These are phyloP conservation scores for Microcebus murinus DNA, from an alignment of 2,113 vertebrate genomes.

Conservation along the genomic window DNA sequence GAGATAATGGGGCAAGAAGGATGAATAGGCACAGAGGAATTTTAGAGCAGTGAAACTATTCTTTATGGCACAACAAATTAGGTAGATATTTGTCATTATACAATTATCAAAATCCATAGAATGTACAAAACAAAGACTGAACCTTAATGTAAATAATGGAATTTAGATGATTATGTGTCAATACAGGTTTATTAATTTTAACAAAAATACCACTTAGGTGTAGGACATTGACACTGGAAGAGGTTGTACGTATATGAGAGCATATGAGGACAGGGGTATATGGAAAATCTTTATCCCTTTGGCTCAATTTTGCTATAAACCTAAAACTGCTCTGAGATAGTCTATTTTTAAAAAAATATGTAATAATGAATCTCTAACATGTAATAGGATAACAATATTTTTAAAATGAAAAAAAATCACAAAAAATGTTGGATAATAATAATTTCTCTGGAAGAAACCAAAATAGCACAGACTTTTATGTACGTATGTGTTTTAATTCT, in stretches of 20 bases:
- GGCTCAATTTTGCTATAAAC: not conserved
- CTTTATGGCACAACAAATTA: not conserved
- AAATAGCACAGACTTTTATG: not conserved
- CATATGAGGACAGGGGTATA: not conserved
- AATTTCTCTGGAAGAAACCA: not conserved
- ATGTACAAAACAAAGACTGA: not conserved
- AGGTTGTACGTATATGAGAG: not conserved
- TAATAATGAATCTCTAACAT: not conserved
- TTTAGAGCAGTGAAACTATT: not conserved
- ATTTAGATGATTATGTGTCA: not conserved
- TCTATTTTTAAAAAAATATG: not conserved
- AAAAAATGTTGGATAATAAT: not conserved
- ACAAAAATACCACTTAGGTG: not conserved
- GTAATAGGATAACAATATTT: not conserved
- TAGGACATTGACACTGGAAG: no score
- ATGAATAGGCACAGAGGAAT: not conserved
- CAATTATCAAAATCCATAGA: not conserved
- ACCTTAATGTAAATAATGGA: not conserved
- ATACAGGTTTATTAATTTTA: not conserved
- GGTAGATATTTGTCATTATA: not conserved
- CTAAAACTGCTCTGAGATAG: not conserved
- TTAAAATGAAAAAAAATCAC: not conserved
- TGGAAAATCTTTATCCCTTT: not conserved
- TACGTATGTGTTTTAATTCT: not conserved
- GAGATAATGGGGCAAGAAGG: not conserved